A percentile compares a stretch with the other conserved stretches of the same genome.
These are phyloP conservation scores for Synanthedon andrenaeformis DNA, from an alignment of 2,888 invertebrate genomes.

Conservation along the genomic window DNA sequence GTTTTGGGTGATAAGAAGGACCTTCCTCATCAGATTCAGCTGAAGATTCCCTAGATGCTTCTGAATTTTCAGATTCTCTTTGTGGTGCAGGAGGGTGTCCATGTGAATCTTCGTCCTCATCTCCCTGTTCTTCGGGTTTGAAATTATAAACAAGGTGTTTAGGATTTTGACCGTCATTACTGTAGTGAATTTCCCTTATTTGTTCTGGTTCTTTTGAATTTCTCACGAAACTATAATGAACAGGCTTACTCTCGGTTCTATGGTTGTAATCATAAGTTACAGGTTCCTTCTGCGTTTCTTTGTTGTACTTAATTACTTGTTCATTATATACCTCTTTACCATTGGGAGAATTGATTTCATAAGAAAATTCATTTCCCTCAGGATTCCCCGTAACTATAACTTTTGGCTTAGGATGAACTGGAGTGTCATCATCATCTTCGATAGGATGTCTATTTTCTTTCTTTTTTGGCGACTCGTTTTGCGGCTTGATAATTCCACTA, in stretches of 20 bases:
- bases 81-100: constrained; percentile 2
- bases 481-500: constrained; percentile 15
- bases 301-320: constrained; percentile 49
- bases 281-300: constrained; percentile 43
- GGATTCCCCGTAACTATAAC: constrained; percentile 26
- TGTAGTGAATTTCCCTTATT: constrained; percentile 29
- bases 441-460: constrained; percentile 25
- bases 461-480: constrained; percentile 25
- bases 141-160: constrained; percentile 28
- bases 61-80: constrained; percentile 7
- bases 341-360: constrained; percentile 50
- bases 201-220: constrained; percentile 30
- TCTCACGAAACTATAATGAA: constrained; percentile 19
- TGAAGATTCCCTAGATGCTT: constrained; percentile 7
- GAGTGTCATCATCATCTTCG: constrained; percentile 27
- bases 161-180: constrained; percentile 29
- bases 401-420: constrained; percentile 22
- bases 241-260: constrained; percentile 17
- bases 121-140: constrained; percentile 23
- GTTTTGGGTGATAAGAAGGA: not conserved
- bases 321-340: constrained; percentile 51
- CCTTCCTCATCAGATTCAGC: constrained; percentile 7
- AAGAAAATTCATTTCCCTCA: constrained; percentile 38
- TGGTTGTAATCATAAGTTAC: constrained; percentile 39
- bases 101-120: constrained; percentile 7